These are phyloP conservation scores for Hypomecis punctinalis DNA, from an alignment of 2,888 invertebrate genomes.

Conservation along the genomic window DNA sequence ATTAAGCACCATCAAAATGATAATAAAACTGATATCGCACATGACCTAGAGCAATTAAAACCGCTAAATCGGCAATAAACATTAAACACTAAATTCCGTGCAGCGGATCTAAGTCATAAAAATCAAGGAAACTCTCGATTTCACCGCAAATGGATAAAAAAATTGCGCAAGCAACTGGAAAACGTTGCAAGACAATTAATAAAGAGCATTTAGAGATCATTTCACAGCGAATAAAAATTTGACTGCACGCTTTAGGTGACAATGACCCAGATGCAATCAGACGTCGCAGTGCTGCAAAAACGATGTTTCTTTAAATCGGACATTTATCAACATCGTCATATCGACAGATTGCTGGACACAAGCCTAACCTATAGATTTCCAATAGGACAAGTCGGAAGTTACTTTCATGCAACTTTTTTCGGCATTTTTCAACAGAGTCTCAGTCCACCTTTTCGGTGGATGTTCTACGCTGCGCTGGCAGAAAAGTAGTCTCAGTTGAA, in stretches of 20 bases:
- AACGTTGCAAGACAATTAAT: slow-evolving; percentile 72
- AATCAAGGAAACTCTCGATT: slow-evolving; percentile 44
- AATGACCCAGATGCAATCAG: slow-evolving; percentile 70
- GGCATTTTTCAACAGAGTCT: too few relatives aligned
- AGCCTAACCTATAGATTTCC: too few relatives aligned
- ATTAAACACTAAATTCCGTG: slow-evolving; percentile 17
- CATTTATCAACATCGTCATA: too few relatives aligned
- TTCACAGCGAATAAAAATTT: slow-evolving; percentile 71
- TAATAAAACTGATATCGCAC: slow-evolving; percentile 9
- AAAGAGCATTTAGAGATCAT: slow-evolving; percentile 73
- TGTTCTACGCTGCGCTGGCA: too few relatives aligned
- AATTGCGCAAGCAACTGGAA: slow-evolving; percentile 68
- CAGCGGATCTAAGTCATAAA: slow-evolving; percentile 38
- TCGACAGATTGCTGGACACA: too few relatives aligned
- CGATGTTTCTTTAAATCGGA: background rate
- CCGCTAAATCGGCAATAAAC: slow-evolving; percentile 14
- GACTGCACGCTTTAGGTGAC: slow-evolving; percentile 70
- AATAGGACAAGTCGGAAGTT: too few relatives aligned
- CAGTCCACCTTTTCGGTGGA: too few relatives aligned
- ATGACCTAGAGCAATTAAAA: slow-evolving; percentile 27
- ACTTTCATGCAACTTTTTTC: too few relatives aligned
- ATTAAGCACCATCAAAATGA: slow-evolving; percentile 7
- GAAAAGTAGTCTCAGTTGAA: too few relatives aligned
- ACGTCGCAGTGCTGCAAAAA: slow-evolving; percentile 33
- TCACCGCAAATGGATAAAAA: slow-evolving; percentile 57